Percentiles rank a stretch among this genome's conserved stretches.
Evolutionary conservation across 30 jellyfish, hydroid and myxozoan species (phyloP).

Genomic region (Pelagia noctiluca): DNA sequence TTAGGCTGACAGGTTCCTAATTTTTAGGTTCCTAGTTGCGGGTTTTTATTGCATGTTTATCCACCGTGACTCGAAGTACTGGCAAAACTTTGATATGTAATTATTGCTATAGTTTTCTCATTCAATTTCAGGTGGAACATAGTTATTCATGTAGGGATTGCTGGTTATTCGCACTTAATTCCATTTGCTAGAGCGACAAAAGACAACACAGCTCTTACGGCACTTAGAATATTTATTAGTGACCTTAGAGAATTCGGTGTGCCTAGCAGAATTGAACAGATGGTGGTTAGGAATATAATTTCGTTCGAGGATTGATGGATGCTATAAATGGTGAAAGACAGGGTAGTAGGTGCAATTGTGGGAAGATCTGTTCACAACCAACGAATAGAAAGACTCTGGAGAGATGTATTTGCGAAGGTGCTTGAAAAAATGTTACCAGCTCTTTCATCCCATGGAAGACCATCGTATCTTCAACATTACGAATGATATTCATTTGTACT

Average conservation of each 20-base stretch:
- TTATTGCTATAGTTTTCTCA: background rate
- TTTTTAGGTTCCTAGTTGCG: too few relatives aligned
- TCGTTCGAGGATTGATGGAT: constrained; percentile 32
- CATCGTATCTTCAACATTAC: constrained; percentile 14
- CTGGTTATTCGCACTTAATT: constrained; percentile 33
- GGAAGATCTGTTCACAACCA: constrained; percentile 49
- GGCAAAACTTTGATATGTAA: constrained; percentile 4
- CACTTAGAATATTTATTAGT: constrained; percentile 9
- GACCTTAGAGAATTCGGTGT: constrained; percentile 40
- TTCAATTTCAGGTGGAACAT: constrained; percentile 22
- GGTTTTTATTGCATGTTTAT: background rate
- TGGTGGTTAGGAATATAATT: constrained; percentile 23
- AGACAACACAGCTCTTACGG: constrained; percentile 35
- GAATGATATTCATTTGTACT: constrained; percentile 13
- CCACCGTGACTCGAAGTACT: constrained; percentile 5
- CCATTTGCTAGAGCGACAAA: constrained; percentile 6
- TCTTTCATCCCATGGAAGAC: constrained; percentile 38
- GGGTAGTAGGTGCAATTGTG: constrained; percentile 36
- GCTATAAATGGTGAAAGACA: constrained; percentile 13
- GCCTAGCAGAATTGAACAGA: constrained; percentile 27
- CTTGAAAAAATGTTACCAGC: constrained; percentile 12
- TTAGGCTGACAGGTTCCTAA: too few relatives aligned
- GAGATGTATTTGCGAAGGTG: constrained; percentile 44
- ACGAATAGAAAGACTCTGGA: constrained; percentile 29
- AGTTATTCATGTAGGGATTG: constrained; percentile 27